Evolutionary conservation across 2,888 invertebrate genomes (phyloP).

Genomic region (Chloromyia formosa): DNA sequence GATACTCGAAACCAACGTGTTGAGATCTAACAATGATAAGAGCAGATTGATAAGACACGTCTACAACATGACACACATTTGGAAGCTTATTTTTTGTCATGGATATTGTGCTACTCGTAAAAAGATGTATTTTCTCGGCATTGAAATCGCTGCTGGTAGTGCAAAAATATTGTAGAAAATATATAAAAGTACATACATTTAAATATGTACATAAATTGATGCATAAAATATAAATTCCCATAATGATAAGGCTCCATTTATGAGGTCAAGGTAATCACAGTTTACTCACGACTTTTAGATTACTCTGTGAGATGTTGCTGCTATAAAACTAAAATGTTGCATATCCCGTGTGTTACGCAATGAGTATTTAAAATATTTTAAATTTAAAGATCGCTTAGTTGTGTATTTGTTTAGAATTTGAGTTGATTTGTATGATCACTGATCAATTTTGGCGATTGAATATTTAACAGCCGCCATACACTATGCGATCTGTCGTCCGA

Average conservation of each 20-base stretch:
- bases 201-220: background rate
- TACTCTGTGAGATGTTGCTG: background rate
- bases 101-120: background rate
- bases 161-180: background rate
- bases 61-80: conserved; percentile 3
- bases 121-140: background rate
- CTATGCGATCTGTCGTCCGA: no score
- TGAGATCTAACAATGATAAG: no score
- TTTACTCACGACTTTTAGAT: conserved; percentile 19
- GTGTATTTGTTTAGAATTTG: no score
- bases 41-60: background rate
- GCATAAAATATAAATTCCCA: conserved; percentile 17
- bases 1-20: no score
- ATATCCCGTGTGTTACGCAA: background rate
- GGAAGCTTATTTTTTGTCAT: background rate
- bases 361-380: background rate
- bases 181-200: background rate
- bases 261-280: conserved; percentile 25
- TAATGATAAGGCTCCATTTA: conserved; percentile 16
- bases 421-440: no score
- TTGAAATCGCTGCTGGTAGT: background rate
- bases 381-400: no score
- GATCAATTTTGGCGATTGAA: no score
- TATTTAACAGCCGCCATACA: no score
- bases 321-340: background rate